Conservation (phyloP, 2,113 vertebrate genomes). For the Lagenorhynchus albirostris region DNA sequence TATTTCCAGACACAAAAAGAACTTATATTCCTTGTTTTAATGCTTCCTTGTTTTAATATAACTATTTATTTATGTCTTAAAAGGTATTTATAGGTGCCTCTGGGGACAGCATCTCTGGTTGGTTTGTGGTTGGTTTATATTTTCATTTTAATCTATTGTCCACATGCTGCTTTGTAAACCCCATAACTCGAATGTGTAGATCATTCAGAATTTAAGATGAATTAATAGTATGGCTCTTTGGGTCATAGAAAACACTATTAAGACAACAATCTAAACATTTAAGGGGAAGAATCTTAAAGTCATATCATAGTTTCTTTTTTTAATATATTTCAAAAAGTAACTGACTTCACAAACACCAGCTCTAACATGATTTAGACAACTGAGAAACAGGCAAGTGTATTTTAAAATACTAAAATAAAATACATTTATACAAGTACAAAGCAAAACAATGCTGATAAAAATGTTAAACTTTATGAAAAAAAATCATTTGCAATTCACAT, state of each 20-base stretch:
- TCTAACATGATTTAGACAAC: constrained; percentile 89
- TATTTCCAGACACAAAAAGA: not conserved
- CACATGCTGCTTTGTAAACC: not conserved
- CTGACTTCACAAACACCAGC: constrained; percentile 91
- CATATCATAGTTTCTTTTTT: constrained; percentile 89
- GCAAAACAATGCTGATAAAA: constrained; percentile 89
- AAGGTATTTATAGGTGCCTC: constrained; percentile 10
- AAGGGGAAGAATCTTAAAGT: constrained; percentile 74
- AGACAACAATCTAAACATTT: constrained; percentile 46
- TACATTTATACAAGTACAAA: constrained; percentile 92
- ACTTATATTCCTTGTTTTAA: not conserved
- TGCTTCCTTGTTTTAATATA: not conserved
- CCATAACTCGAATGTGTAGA: not conserved
- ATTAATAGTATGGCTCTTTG: not conserved
- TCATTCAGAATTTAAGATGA: constrained; percentile 31
- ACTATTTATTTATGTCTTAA: not conserved
- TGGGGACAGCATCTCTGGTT: not conserved
- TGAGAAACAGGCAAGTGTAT: constrained; percentile 87
- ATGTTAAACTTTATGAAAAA: constrained; percentile 91
- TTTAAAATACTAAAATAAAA: constrained; percentile 88
- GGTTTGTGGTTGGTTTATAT: not conserved
- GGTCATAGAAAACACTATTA: constrained; percentile 39
- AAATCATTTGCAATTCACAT: constrained; percentile 90
- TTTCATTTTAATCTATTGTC: not conserved
- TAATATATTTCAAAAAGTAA: constrained; percentile 94